Evolutionary conservation across 2,888 invertebrate species (phyloP).

Genomic region (Clusia tigrina): DNA sequence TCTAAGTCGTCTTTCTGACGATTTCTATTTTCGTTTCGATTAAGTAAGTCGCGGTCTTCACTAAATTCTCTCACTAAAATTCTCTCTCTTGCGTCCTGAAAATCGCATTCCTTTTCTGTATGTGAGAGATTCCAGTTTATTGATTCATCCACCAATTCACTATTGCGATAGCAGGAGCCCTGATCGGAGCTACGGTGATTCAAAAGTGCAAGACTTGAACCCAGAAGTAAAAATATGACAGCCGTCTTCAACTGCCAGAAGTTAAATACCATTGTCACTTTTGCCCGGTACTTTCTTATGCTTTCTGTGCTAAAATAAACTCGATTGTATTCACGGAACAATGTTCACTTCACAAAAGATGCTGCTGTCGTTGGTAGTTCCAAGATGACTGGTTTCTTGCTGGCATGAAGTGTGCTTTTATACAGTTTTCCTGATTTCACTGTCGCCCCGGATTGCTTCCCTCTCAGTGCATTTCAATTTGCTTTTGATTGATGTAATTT

Average conservation of each 20-base stretch:
- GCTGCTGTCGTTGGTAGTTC: conserved; percentile 32
- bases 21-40: not conserved
- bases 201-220: conserved; percentile 37
- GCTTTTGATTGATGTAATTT: conserved; percentile 39
- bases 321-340: not conserved
- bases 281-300: not conserved
- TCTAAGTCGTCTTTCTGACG: no score
- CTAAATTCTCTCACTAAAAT: no score
- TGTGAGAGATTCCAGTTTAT: not conserved
- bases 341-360: not conserved
- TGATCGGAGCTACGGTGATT: conserved; percentile 29
- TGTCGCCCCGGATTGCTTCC: conserved; percentile 22
- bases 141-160: not conserved
- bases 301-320: not conserved
- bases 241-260: conserved; percentile 46
- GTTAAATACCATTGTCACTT: conserved; percentile 42
- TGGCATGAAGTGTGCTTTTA: conserved; percentile 31
- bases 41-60: no score
- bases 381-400: conserved; percentile 34
- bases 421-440: conserved; percentile 25
- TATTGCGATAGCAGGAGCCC: conserved; percentile 29
- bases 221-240: conserved; percentile 40
- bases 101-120: not conserved
- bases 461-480: conserved; percentile 38
- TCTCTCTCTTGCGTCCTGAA: not conserved